These are phyloP conservation scores for Heliothis peltigera DNA, from an alignment of 2,888 invertebrate species.

Conservation along the genomic window DNA sequence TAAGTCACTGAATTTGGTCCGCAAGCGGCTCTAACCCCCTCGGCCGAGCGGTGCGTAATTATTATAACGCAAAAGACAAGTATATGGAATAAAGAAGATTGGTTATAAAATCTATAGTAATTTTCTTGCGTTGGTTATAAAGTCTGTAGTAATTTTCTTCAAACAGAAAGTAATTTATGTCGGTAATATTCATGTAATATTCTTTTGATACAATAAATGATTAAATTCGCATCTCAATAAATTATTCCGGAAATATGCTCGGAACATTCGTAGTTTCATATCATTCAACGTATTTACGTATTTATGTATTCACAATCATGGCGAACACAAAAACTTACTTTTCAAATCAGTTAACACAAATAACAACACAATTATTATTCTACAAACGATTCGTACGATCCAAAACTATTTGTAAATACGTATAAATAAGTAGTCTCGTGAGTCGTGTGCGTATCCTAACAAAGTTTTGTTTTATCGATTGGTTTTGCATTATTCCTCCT, in stretches of 20 bases:
- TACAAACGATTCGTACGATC: constrained; percentile 43
- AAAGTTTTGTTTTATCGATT: constrained; percentile 74
- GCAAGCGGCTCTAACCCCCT: too few species aligned
- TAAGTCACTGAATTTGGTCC: too few species aligned
- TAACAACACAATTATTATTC: constrained; percentile 54
- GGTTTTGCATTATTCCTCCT: constrained; percentile 74
- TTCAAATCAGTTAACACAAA: constrained; percentile 49
- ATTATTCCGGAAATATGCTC: constrained; percentile 9
- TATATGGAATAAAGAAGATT: constrained; percentile 3
- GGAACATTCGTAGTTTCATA: constrained; percentile 24
- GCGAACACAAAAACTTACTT: constrained; percentile 37
- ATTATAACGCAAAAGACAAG: too few species aligned
- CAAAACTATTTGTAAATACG: constrained; percentile 65
- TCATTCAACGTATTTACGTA: constrained; percentile 42
- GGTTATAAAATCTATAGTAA: neutral
- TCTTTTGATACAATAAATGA: constrained; percentile 10
- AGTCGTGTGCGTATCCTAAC: constrained; percentile 68
- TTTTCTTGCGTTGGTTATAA: too few species aligned
- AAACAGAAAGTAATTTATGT: neutral
- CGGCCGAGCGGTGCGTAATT: too few species aligned
- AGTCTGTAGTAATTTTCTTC: constrained; percentile 4
- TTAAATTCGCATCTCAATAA: neutral
- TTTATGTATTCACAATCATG: constrained; percentile 39
- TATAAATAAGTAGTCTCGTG: constrained; percentile 66
- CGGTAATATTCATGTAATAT: constrained; percentile 14